Percentiles rank a stretch among this genome's conserved stretches.
These are phyloP conservation scores for Tetramorium bicarinatum DNA, from an alignment of 2,888 invertebrate genomes.

Conservation along the genomic window DNA sequence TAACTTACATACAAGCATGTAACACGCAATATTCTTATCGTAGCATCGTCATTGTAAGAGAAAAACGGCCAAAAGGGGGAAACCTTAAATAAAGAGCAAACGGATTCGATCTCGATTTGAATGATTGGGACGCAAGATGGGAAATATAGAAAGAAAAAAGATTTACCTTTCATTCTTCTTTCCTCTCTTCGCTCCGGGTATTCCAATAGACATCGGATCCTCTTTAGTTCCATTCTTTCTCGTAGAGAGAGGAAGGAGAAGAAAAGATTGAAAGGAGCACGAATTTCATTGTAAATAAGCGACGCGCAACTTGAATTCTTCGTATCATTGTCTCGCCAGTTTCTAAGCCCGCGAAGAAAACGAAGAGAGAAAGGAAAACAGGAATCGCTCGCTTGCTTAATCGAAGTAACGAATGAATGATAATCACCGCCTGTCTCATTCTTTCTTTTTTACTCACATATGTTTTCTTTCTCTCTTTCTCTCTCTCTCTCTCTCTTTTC, in stretches of 20 bases:
- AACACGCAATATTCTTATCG: conserved; percentile 64
- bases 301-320: conserved; percentile 64
- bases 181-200: background rate
- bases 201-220: conserved; percentile 49
- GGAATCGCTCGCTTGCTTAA: conserved; percentile 34
- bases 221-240: conserved; percentile 37
- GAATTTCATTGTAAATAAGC: conserved; percentile 79
- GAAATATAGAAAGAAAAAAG: background rate
- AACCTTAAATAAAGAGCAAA: background rate
- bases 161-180: background rate
- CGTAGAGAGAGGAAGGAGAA: background rate
- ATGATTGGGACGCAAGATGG: conserved; percentile 19
- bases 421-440: conserved; percentile 31
- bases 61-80: background rate
- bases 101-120: conserved; percentile 7
- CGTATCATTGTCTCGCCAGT: conserved; percentile 35
- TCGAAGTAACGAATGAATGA: conserved; percentile 48
- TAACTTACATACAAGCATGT: conserved; percentile 64
- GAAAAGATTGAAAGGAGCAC: conserved; percentile 51
- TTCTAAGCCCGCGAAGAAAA: background rate
- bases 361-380: background rate
- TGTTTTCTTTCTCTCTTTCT: background rate
- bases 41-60: conserved; percentile 75
- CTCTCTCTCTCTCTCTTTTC: conserved; percentile 15
- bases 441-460: background rate